A percentile compares a stretch with the other conserved stretches of the same genome.
Evolutionary conservation across 2,113 vertebrate genomes (phyloP).

Genomic region (Isurus oxyrinchus): DNA sequence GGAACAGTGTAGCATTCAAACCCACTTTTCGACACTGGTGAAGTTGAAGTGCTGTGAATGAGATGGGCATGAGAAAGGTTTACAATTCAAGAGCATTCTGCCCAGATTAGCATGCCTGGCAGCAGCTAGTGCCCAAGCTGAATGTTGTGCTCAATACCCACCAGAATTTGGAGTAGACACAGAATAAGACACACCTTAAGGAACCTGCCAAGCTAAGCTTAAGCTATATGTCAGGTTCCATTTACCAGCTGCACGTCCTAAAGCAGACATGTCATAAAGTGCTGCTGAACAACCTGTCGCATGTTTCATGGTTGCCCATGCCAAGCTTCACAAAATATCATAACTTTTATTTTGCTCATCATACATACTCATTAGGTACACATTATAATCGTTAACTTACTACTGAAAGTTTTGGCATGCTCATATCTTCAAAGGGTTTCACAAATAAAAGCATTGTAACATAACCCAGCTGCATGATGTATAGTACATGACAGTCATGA

Average conservation of each 20-base stretch:
- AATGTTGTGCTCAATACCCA: neutral
- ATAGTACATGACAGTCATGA: neutral
- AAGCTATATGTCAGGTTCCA: neutral
- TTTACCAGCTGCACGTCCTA: neutral
- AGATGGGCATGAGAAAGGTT: neutral
- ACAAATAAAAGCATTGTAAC: constrained; percentile 5
- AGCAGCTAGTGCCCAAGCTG: too few species aligned
- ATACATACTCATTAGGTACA: neutral
- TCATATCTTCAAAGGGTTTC: neutral
- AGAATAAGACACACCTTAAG: neutral
- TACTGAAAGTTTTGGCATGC: neutral
- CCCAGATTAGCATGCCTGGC: neutral
- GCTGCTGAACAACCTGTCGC: neutral
- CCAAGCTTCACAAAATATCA: neutral
- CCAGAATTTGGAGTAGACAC: neutral
- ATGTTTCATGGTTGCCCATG: neutral
- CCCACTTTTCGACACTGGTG: neutral
- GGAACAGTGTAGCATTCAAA: neutral
- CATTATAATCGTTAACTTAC: neutral
- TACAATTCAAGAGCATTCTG: neutral
- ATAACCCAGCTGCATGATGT: neutral
- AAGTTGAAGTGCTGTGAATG: neutral
- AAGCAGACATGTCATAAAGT: neutral
- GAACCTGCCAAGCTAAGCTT: neutral
- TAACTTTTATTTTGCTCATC: neutral